These are phyloP conservation scores for Oxyscelio sp. DNA, from an alignment of 2,888 invertebrate genomes.

Conservation along the genomic window DNA sequence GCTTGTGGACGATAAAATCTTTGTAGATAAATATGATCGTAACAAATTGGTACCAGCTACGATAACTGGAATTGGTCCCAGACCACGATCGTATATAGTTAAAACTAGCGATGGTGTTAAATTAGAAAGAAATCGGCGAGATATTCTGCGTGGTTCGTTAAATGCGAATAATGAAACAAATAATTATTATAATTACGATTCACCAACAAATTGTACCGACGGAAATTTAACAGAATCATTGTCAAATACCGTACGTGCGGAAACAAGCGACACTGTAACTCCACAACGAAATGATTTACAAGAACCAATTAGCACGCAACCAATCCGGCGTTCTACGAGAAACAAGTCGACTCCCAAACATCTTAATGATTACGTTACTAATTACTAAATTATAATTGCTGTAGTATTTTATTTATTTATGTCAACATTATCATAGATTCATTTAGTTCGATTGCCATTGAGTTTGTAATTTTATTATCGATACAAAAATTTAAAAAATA, in stretches of 20 bases:
- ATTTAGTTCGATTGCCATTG: no score
- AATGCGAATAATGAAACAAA: neutral
- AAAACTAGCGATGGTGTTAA: neutral
- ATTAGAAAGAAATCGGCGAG: neutral
- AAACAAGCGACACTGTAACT: neutral
- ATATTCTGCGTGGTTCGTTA: neutral
- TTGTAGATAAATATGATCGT: neutral
- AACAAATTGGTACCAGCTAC: neutral
- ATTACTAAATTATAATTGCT: neutral
- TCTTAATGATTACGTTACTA: neutral
- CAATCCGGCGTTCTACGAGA: neutral
- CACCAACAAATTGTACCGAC: neutral
- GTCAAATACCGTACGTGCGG: neutral
- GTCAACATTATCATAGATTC: no score
- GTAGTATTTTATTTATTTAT: no score
- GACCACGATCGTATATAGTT: neutral
- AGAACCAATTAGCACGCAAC: neutral
- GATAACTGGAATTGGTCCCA: neutral
- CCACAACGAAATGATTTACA: neutral
- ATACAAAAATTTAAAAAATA: no score
- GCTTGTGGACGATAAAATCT: no score
- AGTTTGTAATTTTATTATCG: no score
- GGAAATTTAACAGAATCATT: neutral
- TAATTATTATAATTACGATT: neutral
- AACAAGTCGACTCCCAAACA: neutral